Percentiles rank a stretch among this genome's conserved stretches.
Conservation (phyloP, 2,797 vertebrate species). For the Sternotherus odoratus region DNA sequence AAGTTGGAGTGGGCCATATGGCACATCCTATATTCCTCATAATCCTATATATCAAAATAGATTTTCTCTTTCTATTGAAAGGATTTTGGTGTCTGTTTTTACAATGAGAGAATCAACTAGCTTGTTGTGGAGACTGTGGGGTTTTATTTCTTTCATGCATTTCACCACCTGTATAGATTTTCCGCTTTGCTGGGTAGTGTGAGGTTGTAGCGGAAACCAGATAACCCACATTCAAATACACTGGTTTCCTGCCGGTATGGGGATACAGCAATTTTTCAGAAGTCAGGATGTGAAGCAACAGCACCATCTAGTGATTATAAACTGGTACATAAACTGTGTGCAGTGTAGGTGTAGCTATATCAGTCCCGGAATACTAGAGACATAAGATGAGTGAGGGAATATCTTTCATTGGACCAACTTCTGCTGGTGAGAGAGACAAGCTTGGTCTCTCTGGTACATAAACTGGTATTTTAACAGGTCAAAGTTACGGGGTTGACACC, state of each 20-base stretch:
- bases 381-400: neutral
- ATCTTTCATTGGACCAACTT: neutral
- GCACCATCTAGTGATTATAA: constrained; percentile 12
- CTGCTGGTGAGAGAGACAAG: neutral
- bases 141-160: neutral
- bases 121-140: neutral
- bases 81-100: neutral
- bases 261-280: rapidly evolving
- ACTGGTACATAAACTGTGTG: neutral
- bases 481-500: neutral
- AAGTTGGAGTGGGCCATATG: neutral
- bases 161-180: neutral
- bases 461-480: neutral
- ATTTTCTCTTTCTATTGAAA: neutral
- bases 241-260: neutral
- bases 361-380: neutral
- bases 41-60: neutral
- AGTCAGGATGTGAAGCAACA: neutral
- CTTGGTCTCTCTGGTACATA: neutral
- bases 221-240: rapidly evolving
- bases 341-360: neutral
- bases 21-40: neutral
- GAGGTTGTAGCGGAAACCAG: neutral
- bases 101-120: neutral
- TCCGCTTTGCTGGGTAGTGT: neutral